A percentile compares a stretch with the other conserved stretches of the same genome.
phyloP scores from a whole-genome alignment of 1,140 invertebrate genomes.

The Leucophenga varia region DNA sequence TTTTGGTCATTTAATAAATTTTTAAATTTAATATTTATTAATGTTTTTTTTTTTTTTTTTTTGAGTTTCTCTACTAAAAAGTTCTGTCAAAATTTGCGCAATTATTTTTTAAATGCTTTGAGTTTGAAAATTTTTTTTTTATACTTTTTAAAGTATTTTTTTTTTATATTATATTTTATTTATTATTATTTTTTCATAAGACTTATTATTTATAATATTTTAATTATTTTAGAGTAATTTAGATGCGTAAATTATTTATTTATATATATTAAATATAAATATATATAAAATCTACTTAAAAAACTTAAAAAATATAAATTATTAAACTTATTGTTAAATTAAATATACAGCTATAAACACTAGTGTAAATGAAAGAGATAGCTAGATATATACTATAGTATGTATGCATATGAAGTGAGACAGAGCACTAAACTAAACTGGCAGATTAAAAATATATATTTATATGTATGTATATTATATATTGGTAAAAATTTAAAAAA shows the following conservation, averaged over 20 bases:
- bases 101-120: too few relatives aligned
- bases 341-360: slow-evolving; percentile 9
- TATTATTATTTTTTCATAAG: slow-evolving; percentile 4
- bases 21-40: not conserved
- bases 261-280: slow-evolving; percentile 13
- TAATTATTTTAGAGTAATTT: slow-evolving; percentile 13
- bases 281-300: slow-evolving; percentile 43
- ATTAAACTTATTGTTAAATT: slow-evolving; percentile 6
- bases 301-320: slow-evolving; percentile 9
- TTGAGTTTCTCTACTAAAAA: slow-evolving; percentile 2
- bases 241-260: slow-evolving; percentile 11
- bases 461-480: too few relatives aligned
- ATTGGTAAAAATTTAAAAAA: too few relatives aligned
- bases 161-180: slow-evolving; percentile 1
- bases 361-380: slow-evolving; percentile 1
- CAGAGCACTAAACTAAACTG: too few relatives aligned
- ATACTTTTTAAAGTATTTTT: too few relatives aligned
- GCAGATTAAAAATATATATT: too few relatives aligned
- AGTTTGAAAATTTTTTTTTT: too few relatives aligned
- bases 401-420: too few relatives aligned
- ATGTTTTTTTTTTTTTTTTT: slow-evolving; percentile 1
- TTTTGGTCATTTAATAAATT: slow-evolving; percentile 2
- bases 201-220: slow-evolving; percentile 3
- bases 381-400: too few relatives aligned
- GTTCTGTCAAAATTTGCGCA: too few relatives aligned